Percentiles rank a stretch among this genome's conserved stretches.
Evolutionary conservation across 2,797 vertebrate species (phyloP).

Genomic region (Lutra lutra): DNA sequence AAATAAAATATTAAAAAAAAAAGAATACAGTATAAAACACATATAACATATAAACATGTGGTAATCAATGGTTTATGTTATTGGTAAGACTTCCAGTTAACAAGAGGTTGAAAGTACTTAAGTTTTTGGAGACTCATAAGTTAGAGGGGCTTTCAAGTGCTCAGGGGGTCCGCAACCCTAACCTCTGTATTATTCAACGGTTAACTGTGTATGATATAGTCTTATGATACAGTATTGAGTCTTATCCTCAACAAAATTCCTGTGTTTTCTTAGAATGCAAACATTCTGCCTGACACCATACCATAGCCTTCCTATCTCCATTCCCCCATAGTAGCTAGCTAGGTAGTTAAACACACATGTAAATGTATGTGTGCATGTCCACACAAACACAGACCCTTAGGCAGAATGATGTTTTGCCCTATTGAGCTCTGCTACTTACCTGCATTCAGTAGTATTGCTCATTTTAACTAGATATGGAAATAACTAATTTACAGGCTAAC

Average conservation of each 20-base stretch:
- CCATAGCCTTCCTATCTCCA: background rate
- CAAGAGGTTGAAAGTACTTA: background rate
- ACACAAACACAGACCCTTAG: background rate
- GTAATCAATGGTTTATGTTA: background rate
- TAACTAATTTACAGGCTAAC: background rate
- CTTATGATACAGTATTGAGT: background rate
- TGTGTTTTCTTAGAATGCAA: constrained; percentile 21
- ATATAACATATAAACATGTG: background rate
- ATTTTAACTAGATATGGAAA: constrained; percentile 9
- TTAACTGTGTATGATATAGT: background rate
- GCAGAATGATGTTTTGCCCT: background rate
- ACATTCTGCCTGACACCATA: background rate
- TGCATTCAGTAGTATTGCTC: background rate
- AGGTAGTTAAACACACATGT: background rate
- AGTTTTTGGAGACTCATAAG: background rate
- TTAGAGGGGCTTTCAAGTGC: background rate
- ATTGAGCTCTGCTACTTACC: background rate
- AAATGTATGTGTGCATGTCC: background rate
- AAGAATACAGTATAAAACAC: background rate
- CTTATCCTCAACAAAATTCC: background rate
- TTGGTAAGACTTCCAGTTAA: background rate
- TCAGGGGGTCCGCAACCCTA: background rate
- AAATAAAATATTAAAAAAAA: too few species aligned
- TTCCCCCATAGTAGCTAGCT: background rate
- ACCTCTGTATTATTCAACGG: background rate